Base-by-base conservation (phyloP, 2,888 invertebrate genomes). In the Schizaphis graminum region DNA sequence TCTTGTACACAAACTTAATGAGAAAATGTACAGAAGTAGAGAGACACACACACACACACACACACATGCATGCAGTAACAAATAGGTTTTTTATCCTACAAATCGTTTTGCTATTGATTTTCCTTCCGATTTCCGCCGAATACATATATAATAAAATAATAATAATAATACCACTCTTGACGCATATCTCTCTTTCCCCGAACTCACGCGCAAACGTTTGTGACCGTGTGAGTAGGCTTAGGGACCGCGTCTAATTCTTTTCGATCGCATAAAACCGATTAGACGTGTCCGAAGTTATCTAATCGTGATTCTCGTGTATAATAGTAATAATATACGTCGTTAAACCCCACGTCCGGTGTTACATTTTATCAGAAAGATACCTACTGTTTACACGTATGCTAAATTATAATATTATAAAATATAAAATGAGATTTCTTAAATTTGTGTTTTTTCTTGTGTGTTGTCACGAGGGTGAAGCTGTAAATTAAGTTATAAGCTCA, bases 41-140 rank as follows among this genome's bases (percentile, higher is more conserved):
- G 53, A 44, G 3, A 90, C 53, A 49, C 53, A 26, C 41, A 90
- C 53, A 49, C 53, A 26, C 85, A 56, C 91, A 47, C 84, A 26
- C 47, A 61, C 49, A 49, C 67, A 26, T 24, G 35, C 56, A 11
- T n/a, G 77, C 89, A 88, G 53, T 93, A 93, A 93, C 92, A 89
- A 93, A 93, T 93, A 94, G 85, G 90, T 94, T 94, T 94, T 89
- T 94, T 94, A 91, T 94, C 90, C 86, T 86, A 94, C 94, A 94
- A 94, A 94, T 94, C 89, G 90, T 94, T 94, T 93, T 56, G 88
- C 88, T 89, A 93, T 93, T 94, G 94, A 94, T 94, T 94, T 94
- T 94, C 86, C 44, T 93, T 93, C 90, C 94, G 86, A 93, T 93
- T 90, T 90, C 89, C 86, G 67, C 61, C 77, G 56, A 92, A 89